Percentiles rank a stretch among this genome's conserved stretches.
Conservation (phyloP, 2,113 vertebrate genomes). For the Scortum barcoo region DNA sequence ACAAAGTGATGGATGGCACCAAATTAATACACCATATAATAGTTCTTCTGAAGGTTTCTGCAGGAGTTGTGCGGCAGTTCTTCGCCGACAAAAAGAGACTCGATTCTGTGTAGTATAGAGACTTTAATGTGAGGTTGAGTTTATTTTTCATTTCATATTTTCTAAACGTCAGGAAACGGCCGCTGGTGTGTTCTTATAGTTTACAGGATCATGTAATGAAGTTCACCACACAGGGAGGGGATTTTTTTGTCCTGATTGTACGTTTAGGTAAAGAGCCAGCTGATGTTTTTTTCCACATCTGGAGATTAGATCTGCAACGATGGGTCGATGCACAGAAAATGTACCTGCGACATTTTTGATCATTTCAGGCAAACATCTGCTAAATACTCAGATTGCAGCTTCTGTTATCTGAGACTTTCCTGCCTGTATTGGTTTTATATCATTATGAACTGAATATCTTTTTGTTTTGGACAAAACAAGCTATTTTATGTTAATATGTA, state of each 20-base stretch:
- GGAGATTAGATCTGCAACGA: not conserved
- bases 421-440: not conserved
- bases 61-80: not conserved
- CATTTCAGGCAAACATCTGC: too few relatives aligned
- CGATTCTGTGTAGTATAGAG: not conserved
- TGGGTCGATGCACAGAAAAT: not conserved
- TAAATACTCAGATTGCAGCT: not conserved
- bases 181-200: not conserved
- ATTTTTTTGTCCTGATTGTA: not conserved
- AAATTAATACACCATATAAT: conserved; percentile 7
- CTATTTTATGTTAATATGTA: too few relatives aligned
- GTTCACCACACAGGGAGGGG: not conserved
- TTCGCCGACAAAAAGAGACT: not conserved
- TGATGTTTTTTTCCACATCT: not conserved
- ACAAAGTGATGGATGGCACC: conserved; percentile 29
- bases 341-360: not conserved
- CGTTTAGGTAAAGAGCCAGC: too few relatives aligned
- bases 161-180: not conserved
- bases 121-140: not conserved
- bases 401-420: too few relatives aligned
- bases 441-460: not conserved
- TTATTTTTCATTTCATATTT: not conserved
- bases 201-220: not conserved
- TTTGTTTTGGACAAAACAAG: not conserved
- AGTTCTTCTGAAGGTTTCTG: not conserved